Evolutionary conservation across 1,140 invertebrate genomes (phyloP), one percentile per base, ranked within the genome.

Genomic region (Trissolcus basalis): DNA sequence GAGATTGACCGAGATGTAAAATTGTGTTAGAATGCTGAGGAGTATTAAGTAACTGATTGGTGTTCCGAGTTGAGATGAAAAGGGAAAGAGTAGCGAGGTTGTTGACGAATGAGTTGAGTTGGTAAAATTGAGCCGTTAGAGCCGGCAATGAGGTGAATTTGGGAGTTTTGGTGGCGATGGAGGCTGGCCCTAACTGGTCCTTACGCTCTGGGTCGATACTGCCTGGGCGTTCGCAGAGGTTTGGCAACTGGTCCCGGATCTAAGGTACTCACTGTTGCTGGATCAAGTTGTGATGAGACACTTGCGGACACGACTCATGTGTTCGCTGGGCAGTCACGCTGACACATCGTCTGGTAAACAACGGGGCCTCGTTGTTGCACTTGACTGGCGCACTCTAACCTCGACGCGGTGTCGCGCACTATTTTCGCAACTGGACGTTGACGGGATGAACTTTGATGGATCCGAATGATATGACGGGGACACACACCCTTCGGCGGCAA

Each of bases 401-500:
- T 74, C 51, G 51, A 4, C 54, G 19, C 19, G 35, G 44, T 33
- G 13, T 60, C 73, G 73, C 55, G 49, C 41, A 51, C 53, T 41
- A 53, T 56, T 56, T 55, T 60, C 36, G 36, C 3, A 58, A 54
- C 51, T 63, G 58, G 49, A 68, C 47, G 54, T 45, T 32, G 44
- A 53, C 35, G 60, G 45, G 49, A 72, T 63, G 54, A 77, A 79
- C 78, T 80, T 77, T 68, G 76, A 81, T 78, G 74, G 65, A 69
- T 73, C 77, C 75, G 61, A 54, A 61, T 39, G 77, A 78, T 79
- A 81, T 27, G 68, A 80, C 74, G 79, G 60, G 61, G 61, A 76
- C 81, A 76, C 78, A 81, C 81, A 79, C 81, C 79, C 80, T 81
- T 72, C 74, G 74, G 61, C 75, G 77, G 71, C 67, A 35, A 65